A percentile compares a stretch with the other conserved stretches of the same genome.
These are phyloP conservation scores for Elysia chlorotica DNA, from an alignment of 1,140 invertebrate genomes.

Conservation along the genomic window DNA sequence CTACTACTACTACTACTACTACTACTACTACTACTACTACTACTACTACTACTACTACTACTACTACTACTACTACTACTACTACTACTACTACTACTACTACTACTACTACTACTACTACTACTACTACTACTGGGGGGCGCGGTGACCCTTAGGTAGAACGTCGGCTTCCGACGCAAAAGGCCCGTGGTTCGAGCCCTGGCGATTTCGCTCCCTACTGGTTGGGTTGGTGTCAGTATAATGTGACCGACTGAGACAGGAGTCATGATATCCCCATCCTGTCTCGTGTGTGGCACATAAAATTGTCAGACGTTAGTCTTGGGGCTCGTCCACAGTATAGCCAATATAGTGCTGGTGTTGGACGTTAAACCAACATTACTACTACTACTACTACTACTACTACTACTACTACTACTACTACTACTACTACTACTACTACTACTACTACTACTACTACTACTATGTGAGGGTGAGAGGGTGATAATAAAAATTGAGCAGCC, in stretches of 20 bases:
- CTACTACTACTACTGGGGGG: conserved; percentile 13
- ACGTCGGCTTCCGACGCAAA: background rate
- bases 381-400: conserved; percentile 15
- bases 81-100: conserved; percentile 21
- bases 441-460: conserved; percentile 4
- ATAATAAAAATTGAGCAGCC: background rate
- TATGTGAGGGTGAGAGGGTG: background rate
- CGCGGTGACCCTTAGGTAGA: background rate
- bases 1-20: conserved; percentile 12
- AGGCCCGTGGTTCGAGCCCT: background rate
- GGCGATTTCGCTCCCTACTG: background rate
- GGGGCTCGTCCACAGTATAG: too few relatives aligned
- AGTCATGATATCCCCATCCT: too few relatives aligned
- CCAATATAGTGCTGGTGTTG: background rate
- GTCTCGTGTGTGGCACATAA: too few relatives aligned
- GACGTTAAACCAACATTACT: background rate
- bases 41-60: conserved; percentile 17
- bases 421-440: conserved; percentile 20
- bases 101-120: conserved; percentile 22
- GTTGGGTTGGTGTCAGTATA: too few relatives aligned
- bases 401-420: conserved; percentile 21
- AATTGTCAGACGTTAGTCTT: too few relatives aligned
- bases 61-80: conserved; percentile 19
- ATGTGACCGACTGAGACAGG: too few relatives aligned
- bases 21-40: conserved; percentile 20